These are phyloP conservation scores for Adelosebastes latens DNA, from an alignment of 2,797 vertebrate species.

Conservation along the genomic window DNA sequence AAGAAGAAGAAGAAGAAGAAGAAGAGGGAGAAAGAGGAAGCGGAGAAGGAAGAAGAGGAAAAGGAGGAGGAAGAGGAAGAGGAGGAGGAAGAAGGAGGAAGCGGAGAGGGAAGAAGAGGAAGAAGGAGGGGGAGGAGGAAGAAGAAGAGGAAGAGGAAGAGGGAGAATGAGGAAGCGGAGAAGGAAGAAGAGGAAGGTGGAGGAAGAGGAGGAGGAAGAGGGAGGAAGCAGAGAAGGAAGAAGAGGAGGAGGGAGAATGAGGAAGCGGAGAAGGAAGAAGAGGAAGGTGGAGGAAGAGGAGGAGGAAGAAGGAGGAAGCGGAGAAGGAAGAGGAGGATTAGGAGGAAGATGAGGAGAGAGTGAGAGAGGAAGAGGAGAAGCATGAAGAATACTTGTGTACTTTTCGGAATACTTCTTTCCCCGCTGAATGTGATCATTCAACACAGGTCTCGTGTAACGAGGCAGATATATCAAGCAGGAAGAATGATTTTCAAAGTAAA, in stretches of 20 bases:
- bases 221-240: neutral
- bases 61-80: fast-evolving
- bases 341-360: no score
- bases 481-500: neutral
- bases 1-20: no score
- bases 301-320: neutral
- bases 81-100: fast-evolving
- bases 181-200: no score
- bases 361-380: neutral
- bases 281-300: no score
- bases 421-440: neutral
- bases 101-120: neutral
- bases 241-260: neutral
- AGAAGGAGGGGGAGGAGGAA: no score
- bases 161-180: neutral
- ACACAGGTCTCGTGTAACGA: neutral
- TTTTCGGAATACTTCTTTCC: neutral
- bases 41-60: fast-evolving
- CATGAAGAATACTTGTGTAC: neutral
- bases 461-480: neutral
- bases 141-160: no score
- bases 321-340: neutral
- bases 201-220: no score
- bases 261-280: no score
- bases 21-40: no score